These are phyloP conservation scores for Hyperoplus lanceolatus DNA, from an alignment of 2,797 vertebrate genomes.

Conservation along the genomic window DNA sequence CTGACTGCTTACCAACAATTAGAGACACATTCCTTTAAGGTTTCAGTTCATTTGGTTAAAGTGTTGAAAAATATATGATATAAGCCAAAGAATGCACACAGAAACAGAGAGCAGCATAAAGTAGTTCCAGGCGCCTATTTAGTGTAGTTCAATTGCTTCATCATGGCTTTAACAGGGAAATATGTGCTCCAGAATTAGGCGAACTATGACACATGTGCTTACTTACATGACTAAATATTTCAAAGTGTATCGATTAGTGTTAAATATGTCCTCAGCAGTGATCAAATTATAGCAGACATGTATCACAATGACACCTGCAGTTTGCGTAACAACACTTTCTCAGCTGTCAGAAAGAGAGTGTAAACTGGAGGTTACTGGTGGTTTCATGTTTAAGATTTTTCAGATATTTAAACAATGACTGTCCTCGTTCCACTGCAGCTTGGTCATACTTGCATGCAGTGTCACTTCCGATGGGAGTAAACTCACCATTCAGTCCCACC, in stretches of 20 bases:
- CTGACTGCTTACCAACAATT: background rate
- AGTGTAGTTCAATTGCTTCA: background rate
- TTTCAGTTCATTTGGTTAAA: background rate
- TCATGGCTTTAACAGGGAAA: slow-evolving; percentile 17
- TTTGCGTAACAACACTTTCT: slow-evolving; percentile 7
- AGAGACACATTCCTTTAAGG: background rate
- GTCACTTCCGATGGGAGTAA: slow-evolving; percentile 10
- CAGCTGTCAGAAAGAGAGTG: background rate
- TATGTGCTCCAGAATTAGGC: slow-evolving; percentile 12
- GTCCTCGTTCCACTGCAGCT: background rate
- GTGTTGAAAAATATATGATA: background rate
- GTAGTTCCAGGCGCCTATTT: background rate
- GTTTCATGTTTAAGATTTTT: background rate
- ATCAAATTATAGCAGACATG: background rate
- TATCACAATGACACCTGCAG: background rate
- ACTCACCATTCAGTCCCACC: slow-evolving; percentile 27
- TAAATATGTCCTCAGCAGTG: background rate
- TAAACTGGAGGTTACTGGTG: background rate
- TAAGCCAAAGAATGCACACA: background rate
- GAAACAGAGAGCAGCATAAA: background rate
- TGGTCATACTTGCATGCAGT: background rate
- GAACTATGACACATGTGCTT: background rate
- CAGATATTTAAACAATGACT: background rate
- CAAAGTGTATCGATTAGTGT: background rate
- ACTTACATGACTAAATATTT: background rate